Conservation (phyloP, 1,140 invertebrate species). For the Zaprionus gabonicus region DNA sequence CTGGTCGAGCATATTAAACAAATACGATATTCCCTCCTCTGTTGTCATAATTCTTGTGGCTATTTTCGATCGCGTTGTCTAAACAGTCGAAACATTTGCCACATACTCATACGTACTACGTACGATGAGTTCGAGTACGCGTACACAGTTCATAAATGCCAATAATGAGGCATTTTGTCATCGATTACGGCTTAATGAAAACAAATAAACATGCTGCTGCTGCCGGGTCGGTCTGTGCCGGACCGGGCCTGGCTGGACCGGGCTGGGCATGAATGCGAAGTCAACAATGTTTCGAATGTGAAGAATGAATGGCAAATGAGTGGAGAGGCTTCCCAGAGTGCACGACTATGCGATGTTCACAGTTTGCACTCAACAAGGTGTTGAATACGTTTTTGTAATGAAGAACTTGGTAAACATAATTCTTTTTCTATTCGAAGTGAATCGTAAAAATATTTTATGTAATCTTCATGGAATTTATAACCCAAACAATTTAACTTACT, state of each 20-base stretch:
- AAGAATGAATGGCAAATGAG: constrained; percentile 37
- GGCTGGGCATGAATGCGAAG: constrained; percentile 42
- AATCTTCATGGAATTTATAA: too few relatives aligned
- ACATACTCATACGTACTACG: constrained; percentile 9
- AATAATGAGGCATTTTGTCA: constrained; percentile 68
- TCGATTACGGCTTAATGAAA: constrained; percentile 74
- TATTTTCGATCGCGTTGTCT: constrained; percentile 66
- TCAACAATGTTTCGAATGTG: constrained; percentile 28
- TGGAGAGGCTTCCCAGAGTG: background rate
- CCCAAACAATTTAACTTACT: background rate
- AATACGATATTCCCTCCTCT: constrained; percentile 41
- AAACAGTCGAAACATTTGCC: constrained; percentile 57
- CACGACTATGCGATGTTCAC: background rate
- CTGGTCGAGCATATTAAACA: constrained; percentile 75
- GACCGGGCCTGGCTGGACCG: too few relatives aligned
- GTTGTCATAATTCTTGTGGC: constrained; percentile 44
- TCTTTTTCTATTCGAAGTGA: too few relatives aligned
- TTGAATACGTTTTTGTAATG: background rate
- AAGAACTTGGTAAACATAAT: too few relatives aligned
- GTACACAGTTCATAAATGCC: constrained; percentile 59
- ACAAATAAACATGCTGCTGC: constrained; percentile 70
- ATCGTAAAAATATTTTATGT: too few relatives aligned
- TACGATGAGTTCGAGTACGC: background rate
- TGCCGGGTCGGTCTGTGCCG: background rate
- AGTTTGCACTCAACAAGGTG: background rate